Evolutionary conservation across 2,113 vertebrate species (phyloP).

Genomic region (Sorex araneus): DNA sequence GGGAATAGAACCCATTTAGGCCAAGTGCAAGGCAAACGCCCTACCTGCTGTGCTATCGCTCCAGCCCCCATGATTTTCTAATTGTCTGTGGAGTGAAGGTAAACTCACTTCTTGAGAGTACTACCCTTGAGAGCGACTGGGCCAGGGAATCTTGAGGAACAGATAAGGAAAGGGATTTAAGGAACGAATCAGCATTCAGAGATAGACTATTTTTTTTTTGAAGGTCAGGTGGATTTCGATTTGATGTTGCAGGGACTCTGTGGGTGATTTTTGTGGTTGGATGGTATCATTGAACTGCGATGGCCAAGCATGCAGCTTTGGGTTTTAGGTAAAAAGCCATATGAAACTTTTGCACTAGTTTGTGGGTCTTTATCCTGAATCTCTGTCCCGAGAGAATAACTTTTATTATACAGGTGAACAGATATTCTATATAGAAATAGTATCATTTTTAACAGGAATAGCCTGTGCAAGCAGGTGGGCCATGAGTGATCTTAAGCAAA

Average conservation of each 20-base stretch:
- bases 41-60: no score
- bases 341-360: neutral
- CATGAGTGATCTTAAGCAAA: conserved; percentile 55
- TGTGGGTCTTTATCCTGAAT: neutral
- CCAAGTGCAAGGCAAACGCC: no score
- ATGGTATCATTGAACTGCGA: neutral
- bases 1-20: no score
- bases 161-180: neutral
- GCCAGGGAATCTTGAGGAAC: neutral
- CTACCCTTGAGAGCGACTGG: neutral
- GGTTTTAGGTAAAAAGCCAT: neutral
- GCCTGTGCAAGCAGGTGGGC: neutral
- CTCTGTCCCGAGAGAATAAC: neutral
- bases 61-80: no score
- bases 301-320: neutral
- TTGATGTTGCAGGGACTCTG: neutral
- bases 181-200: neutral
- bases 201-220: neutral
- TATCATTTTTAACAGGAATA: conserved; percentile 8
- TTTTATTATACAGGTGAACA: conserved; percentile 6
- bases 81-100: neutral
- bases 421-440: neutral
- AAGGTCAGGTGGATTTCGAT: neutral
- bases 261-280: neutral
- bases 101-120: neutral